These are phyloP conservation scores for Leucopsar rothschildi DNA, from an alignment of 2,113 vertebrate genomes.

Conservation along the genomic window DNA sequence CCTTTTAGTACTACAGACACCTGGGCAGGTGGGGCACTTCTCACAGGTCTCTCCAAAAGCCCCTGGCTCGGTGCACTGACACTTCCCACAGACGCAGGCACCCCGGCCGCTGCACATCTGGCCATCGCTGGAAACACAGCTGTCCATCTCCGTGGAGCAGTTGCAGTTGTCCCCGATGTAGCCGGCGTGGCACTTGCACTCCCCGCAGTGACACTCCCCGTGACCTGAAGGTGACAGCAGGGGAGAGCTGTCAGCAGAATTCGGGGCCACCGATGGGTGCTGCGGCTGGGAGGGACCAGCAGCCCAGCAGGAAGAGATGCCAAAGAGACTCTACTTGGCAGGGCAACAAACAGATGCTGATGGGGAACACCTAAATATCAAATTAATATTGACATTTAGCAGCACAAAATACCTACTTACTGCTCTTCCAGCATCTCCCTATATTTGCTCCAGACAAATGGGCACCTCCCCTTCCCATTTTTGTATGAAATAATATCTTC, in stretches of 20 bases:
- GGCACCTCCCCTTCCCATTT: not conserved
- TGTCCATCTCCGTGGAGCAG: constrained; percentile 84
- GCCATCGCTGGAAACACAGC: constrained; percentile 82
- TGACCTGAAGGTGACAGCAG: constrained; percentile 76
- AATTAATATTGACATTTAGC: not conserved
- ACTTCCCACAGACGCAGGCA: constrained; percentile 85
- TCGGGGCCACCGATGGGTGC: accelerated
- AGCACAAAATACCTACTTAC: not conserved
- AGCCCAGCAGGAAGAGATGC: not conserved
- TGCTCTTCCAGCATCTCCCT: not conserved
- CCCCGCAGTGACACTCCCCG: constrained; percentile 93
- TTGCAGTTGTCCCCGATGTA: constrained; percentile 95
- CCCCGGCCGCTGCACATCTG: constrained; percentile 91
- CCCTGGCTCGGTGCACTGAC: constrained; percentile 88
- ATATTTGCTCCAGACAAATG: not conserved
- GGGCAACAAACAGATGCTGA: not conserved
- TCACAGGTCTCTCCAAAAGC: constrained; percentile 93
- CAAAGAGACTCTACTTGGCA: not conserved
- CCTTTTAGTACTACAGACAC: constrained; percentile 92
- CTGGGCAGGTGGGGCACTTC: constrained; percentile 94
- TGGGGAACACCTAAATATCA: not conserved
- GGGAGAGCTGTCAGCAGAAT: not conserved
- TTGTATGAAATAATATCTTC: not conserved
- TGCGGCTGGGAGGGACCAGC: not conserved
- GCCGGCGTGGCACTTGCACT: constrained; percentile 90